These are phyloP conservation scores for Zingel zingel DNA, from an alignment of 2,113 vertebrate species.

Conservation along the genomic window DNA sequence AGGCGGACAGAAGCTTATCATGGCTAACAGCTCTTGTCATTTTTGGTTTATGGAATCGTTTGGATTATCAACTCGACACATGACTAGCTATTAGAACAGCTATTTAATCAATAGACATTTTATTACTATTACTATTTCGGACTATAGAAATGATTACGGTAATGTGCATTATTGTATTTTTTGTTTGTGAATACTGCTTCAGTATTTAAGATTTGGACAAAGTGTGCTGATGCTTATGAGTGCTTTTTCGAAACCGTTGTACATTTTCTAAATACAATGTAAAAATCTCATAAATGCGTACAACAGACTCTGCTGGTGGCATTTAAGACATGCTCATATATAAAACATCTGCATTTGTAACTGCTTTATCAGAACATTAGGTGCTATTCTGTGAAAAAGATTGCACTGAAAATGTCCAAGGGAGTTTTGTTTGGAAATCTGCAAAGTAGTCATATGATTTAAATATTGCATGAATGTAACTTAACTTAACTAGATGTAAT, in stretches of 20 bases:
- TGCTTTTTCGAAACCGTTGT: not conserved
- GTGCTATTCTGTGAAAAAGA: not conserved
- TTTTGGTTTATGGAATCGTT: not conserved
- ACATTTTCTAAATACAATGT: not conserved
- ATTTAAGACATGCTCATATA: not conserved
- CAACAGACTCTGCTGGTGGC: not conserved
- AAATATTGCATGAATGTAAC: constrained; percentile 19
- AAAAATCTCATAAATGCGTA: not conserved
- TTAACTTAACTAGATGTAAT: not conserved
- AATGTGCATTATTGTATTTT: not conserved
- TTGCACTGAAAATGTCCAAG: not conserved
- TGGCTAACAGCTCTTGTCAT: not conserved
- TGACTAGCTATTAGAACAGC: not conserved
- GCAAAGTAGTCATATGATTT: not conserved
- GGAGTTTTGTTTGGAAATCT: constrained; percentile 23
- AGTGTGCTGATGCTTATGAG: not conserved
- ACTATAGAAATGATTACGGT: not conserved
- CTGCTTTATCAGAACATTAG: not conserved
- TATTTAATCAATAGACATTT: not conserved
- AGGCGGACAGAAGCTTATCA: not conserved
- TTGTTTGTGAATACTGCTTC: not conserved
- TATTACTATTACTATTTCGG: not conserved
- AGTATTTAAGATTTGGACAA: not conserved
- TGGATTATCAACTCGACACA: not conserved
- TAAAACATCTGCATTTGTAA: not conserved